A percentile compares a stretch with the other conserved stretches of the same genome.
These are phyloP conservation scores for Tenebrio molitor DNA, from an alignment of 1,140 invertebrate genomes.

Conservation along the genomic window DNA sequence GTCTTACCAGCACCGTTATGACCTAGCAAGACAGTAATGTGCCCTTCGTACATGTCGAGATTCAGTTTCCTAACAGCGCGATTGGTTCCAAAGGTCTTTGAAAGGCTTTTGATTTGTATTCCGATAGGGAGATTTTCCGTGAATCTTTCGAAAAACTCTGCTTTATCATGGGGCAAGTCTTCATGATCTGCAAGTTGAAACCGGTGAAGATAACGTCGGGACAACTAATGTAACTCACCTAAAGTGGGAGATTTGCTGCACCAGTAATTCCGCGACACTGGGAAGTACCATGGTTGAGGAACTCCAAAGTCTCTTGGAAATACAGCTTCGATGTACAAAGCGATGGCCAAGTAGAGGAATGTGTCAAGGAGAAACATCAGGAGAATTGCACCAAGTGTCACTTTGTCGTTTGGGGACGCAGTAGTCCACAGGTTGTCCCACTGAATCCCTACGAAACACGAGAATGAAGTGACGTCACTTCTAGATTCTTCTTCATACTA, in stretches of 20 bases:
- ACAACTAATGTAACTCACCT: no score
- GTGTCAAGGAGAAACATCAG: conserved; percentile 77
- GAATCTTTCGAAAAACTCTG: conserved; percentile 53
- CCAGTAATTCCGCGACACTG: no score
- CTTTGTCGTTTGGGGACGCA: conserved; percentile 78
- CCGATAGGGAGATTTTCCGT: conserved; percentile 68
- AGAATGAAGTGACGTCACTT: no score
- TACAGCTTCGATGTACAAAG: conserved; percentile 82
- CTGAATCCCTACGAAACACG: conserved; percentile 76
- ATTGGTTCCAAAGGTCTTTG: conserved; percentile 73
- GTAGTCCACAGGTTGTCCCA: conserved; percentile 83
- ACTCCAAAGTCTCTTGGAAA: conserved; percentile 80
- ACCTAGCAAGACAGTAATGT: conserved; percentile 81
- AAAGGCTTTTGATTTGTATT: conserved; percentile 74
- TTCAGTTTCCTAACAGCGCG: conserved; percentile 70
- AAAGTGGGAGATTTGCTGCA: conserved; percentile 69
- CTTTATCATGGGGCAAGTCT: no score
- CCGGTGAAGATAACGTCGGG: no score
- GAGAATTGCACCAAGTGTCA: conserved; percentile 76
- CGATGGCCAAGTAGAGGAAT: conserved; percentile 76
- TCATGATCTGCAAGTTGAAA: no score
- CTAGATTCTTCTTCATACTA: no score
- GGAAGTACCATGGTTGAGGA: conserved; percentile 81
- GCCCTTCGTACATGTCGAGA: conserved; percentile 78
- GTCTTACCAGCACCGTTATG: conserved; percentile 83